Base-by-base conservation (phyloP, 2,888 invertebrate species). In the Fragum sueziense region DNA sequence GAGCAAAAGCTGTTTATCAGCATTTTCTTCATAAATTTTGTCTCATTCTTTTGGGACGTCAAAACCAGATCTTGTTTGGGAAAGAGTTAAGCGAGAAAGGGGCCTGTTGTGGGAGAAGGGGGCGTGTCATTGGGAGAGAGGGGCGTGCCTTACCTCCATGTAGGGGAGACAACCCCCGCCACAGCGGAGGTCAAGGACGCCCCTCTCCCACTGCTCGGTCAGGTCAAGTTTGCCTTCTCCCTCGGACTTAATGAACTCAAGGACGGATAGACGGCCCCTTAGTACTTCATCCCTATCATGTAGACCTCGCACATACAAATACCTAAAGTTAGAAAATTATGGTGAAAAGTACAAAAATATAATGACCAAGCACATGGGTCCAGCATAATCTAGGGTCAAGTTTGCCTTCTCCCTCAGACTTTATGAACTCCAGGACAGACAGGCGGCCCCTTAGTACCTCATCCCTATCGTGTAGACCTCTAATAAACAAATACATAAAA, bases 231-330 rank as follows among this genome's bases (percentile, higher is more conserved):
- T 89, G 25, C 84, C 86, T 27, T 87, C 85, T 7, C 89, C 89
- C 4, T 76, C 75, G 2, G 84, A 57, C 27, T 82, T 71, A 31
- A 91, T 86, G 70, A 90, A 82, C 59, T 88, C 76, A 11, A 91
- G 80, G 7, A 91, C 89, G 6, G 87, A 79, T 41, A 84, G 81
- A 31, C 90, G 82, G 11, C 90, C 90, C 20, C 80, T 68, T 7
- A 90, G 74, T 0, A 91, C 90, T 57, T 91, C 88, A 22, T 89
- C 84, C 79, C 89, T 80, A 75, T 87, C 85, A 68, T 90, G 90
- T 7, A 90, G 80, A 6, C 89, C 88, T 31, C 85, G 83, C 34
- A 91, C 84, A 70, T 82, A 90, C 20, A 91, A 75, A 77, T 90
- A 91, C 70, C 90, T 90, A 69, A 29, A 67, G 25, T 20, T 69